phyloP scores from a whole-genome alignment of 1,140 invertebrate genomes.

The Macrobrachium nipponense region DNA sequence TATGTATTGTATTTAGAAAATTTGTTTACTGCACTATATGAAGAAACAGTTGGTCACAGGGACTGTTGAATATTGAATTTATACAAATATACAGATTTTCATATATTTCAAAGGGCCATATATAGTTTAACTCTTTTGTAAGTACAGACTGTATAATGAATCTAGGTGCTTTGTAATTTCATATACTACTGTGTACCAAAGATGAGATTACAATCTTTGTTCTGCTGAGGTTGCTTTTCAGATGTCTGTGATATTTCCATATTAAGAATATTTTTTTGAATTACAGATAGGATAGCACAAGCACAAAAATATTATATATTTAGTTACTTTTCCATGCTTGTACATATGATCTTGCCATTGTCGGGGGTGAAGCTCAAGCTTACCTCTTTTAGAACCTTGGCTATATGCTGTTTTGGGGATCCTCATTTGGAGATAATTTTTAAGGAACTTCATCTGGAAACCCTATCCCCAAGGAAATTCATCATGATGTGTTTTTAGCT shows the following conservation, averaged over 20 bases:
- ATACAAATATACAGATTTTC: constrained; percentile 7
- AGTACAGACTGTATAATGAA: constrained; percentile 34
- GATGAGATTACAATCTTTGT: constrained; percentile 46
- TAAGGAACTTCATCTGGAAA: too few species aligned
- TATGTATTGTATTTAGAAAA: too few species aligned
- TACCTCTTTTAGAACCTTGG: not conserved
- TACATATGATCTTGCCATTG: constrained; percentile 23
- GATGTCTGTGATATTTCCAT: constrained; percentile 59
- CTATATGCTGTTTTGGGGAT: not conserved
- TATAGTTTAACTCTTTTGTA: constrained; percentile 24
- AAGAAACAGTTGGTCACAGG: too few species aligned
- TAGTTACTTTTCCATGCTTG: constrained; percentile 40
- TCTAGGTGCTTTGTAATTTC: constrained; percentile 51
- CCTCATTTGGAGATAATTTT: not conserved
- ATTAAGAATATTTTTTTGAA: constrained; percentile 46
- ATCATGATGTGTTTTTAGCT: too few species aligned
- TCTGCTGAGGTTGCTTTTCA: constrained; percentile 56
- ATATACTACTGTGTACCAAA: constrained; percentile 54
- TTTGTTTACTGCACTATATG: too few species aligned
- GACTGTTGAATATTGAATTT: not conserved
- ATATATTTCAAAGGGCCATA: constrained; percentile 12
- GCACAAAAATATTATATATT: constrained; percentile 50
- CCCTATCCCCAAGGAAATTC: too few species aligned
- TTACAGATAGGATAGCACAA: constrained; percentile 44
- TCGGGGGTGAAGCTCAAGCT: constrained; percentile 3